Evolutionary conservation across 1,140 invertebrate genomes (phyloP).

Genomic region (Aradophagus sp.): DNA sequence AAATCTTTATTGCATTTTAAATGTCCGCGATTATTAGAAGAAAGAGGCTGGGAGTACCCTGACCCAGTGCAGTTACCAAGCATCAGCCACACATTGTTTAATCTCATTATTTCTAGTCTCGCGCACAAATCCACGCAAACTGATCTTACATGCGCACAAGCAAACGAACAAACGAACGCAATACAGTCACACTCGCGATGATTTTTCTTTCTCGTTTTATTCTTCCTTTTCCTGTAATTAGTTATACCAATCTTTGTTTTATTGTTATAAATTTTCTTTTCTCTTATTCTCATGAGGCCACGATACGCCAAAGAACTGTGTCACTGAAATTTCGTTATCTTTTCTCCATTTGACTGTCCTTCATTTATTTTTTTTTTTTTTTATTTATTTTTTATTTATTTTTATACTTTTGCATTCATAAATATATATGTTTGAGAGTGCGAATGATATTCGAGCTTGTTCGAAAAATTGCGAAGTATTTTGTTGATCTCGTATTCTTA

Average conservation of each 20-base stretch:
- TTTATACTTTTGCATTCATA: conserved; percentile 15
- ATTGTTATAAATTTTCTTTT: conserved; percentile 23
- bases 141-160: conserved; percentile 52
- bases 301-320: conserved; percentile 46
- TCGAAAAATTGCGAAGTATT: conserved; percentile 55
- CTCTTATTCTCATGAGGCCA: conserved; percentile 55
- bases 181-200: conserved; percentile 57
- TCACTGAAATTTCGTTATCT: no score
- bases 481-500: conserved; percentile 37
- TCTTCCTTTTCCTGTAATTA: conserved; percentile 21
- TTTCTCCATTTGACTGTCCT: conserved; percentile 36
- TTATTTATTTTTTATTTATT: conserved; percentile 11
- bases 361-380: conserved; percentile 11
- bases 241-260: no score
- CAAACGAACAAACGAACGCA: conserved; percentile 57
- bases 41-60: conserved; percentile 60
- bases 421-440: conserved; percentile 48
- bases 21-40: conserved; percentile 60
- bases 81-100: conserved; percentile 56
- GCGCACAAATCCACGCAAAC: conserved; percentile 39
- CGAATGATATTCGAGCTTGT: conserved; percentile 59
- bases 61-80: conserved; percentile 61
- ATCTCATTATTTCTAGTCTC: conserved; percentile 49
- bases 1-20: conserved; percentile 61
- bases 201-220: conserved; percentile 17